Conservation (phyloP, 2,888 invertebrate species). For the Trissolcus japonicus region DNA sequence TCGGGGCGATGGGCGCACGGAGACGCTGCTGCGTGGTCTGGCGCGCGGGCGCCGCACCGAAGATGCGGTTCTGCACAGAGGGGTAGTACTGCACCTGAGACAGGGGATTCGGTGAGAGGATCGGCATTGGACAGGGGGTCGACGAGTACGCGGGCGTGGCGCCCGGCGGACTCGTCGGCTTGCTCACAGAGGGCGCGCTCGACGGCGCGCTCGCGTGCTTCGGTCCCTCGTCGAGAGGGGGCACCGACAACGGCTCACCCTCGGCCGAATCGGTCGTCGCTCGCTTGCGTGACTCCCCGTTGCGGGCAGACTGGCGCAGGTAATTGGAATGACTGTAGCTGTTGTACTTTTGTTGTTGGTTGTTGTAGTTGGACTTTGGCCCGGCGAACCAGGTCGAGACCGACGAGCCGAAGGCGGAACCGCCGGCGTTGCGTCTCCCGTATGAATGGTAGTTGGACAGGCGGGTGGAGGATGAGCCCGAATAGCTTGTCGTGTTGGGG, state of each 20-base stretch:
- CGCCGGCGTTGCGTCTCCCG: slow-evolving; percentile 40
- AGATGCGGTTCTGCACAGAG: slow-evolving; percentile 63
- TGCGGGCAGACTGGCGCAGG: slow-evolving; percentile 14
- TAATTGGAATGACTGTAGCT: slow-evolving; percentile 25
- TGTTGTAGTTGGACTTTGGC: slow-evolving; percentile 32
- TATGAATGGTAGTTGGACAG: slow-evolving; percentile 42
- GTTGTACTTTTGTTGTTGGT: not conserved
- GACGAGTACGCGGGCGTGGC: slow-evolving; percentile 40
- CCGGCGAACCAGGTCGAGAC: slow-evolving; percentile 33
- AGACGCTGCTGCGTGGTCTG: slow-evolving; percentile 64
- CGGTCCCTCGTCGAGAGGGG: slow-evolving; percentile 12
- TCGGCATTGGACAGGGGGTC: slow-evolving; percentile 63
- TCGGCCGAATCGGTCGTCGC: slow-evolving; percentile 22
- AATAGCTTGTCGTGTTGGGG: slow-evolving; percentile 15
- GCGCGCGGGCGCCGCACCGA: slow-evolving; percentile 47
- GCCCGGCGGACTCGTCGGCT: slow-evolving; percentile 63
- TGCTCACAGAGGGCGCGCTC: slow-evolving; percentile 41
- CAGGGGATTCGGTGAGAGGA: slow-evolving; percentile 69
- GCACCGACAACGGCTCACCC: slow-evolving; percentile 15
- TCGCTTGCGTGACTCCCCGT: slow-evolving; percentile 15
- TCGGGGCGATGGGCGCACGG: slow-evolving; percentile 43
- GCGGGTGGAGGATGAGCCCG: slow-evolving; percentile 21
- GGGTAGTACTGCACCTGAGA: slow-evolving; percentile 72
- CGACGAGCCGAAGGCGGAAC: slow-evolving; percentile 19
- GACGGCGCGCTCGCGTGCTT: slow-evolving; percentile 11